Evolutionary conservation across 2,113 vertebrate genomes (phyloP).

Genomic region (Trochalopteron elliotii): DNA sequence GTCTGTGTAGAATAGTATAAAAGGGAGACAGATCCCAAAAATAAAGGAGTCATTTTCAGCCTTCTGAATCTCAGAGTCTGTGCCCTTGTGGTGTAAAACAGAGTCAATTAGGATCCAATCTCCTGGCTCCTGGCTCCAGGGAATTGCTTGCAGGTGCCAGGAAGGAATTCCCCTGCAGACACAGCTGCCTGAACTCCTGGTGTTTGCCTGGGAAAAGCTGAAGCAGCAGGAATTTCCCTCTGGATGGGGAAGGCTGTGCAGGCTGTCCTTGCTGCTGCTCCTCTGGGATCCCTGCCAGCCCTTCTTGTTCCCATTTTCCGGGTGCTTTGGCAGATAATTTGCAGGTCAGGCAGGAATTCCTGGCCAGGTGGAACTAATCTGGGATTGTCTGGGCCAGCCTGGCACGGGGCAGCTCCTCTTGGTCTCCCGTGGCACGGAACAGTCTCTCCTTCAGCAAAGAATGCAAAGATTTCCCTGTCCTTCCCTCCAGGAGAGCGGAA

Average conservation of each 20-base stretch:
- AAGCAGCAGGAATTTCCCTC: background rate
- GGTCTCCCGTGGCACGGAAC: background rate
- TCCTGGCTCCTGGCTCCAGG: background rate
- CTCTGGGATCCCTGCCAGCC: background rate
- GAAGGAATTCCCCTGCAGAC: background rate
- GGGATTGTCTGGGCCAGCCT: background rate
- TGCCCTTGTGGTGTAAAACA: no score
- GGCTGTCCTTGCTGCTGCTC: background rate
- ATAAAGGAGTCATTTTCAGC: no score
- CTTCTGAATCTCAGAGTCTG: no score
- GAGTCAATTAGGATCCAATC: background rate
- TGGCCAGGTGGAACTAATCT: background rate
- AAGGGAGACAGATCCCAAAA: no score
- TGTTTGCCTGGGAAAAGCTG: background rate
- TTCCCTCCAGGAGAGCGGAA: background rate
- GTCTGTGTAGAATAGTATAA: no score
- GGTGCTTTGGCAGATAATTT: background rate
- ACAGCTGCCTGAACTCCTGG: background rate
- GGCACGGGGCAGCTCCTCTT: rapidly evolving
- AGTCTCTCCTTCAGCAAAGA: background rate
- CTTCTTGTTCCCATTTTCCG: background rate
- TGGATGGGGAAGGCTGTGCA: background rate
- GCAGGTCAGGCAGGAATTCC: background rate
- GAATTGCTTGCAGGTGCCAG: background rate
- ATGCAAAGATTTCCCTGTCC: background rate